A percentile compares a stretch with the other conserved stretches of the same genome.
phyloP scores from a whole-genome alignment of 2,113 vertebrate species.

The Megaptera novaeangliae region DNA sequence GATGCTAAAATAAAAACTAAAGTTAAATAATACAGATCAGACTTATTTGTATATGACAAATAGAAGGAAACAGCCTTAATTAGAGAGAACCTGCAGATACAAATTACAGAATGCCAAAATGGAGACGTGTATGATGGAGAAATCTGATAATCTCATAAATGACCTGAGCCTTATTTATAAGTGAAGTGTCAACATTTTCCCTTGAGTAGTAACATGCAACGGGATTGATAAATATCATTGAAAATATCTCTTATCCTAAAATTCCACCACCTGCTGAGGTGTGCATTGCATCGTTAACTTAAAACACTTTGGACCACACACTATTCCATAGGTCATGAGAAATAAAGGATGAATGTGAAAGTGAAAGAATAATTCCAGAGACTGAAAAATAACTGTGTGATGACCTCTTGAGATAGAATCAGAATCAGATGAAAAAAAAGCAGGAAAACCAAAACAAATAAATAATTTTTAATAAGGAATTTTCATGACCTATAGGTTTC shows the following conservation, averaged over 20 bases:
- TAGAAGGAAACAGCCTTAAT: background rate
- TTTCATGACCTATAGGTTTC: background rate
- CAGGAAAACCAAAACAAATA: background rate
- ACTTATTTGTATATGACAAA: background rate
- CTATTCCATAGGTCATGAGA: background rate
- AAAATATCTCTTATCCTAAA: background rate
- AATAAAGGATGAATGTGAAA: background rate
- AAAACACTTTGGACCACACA: background rate
- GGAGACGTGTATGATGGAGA: background rate
- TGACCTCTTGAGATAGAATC: background rate
- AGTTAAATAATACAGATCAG: background rate
- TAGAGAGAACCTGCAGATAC: background rate
- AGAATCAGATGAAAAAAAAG: background rate
- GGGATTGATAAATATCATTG: background rate
- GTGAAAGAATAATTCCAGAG: background rate
- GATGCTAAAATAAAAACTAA: background rate
- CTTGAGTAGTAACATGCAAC: background rate
- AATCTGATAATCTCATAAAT: background rate
- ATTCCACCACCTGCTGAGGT: background rate
- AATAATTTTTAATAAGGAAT: background rate
- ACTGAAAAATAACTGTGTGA: background rate
- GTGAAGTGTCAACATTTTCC: background rate
- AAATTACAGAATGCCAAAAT: background rate
- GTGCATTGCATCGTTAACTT: background rate
- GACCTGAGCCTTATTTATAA: background rate